Evolutionary conservation across 2,797 vertebrate genomes (phyloP).

Genomic region (Syngnathus rostellatus): DNA sequence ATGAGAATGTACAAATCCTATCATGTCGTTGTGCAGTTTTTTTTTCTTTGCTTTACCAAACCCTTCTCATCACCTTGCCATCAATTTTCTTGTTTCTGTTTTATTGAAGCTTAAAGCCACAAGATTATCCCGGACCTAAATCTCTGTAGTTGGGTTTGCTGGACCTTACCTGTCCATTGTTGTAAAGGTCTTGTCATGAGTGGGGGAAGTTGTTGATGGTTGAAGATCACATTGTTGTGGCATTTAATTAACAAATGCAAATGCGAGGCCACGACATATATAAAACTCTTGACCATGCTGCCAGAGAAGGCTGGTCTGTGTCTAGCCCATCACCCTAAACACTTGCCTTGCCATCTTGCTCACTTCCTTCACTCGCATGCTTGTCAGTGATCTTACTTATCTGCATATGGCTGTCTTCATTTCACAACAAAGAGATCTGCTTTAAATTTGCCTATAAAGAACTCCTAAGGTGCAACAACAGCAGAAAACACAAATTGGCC

Average conservation of each 20-base stretch:
- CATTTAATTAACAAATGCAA: conserved; percentile 76
- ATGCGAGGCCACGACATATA: conserved; percentile 59
- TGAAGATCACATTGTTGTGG: conserved; percentile 72
- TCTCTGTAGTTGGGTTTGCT: conserved; percentile 27
- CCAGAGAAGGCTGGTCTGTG: conserved; percentile 42
- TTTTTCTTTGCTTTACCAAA: conserved; percentile 1
- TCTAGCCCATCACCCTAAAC: conserved; percentile 29
- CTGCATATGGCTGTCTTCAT: conserved; percentile 28
- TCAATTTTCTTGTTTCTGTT: conserved; percentile 37
- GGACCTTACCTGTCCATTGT: conserved; percentile 37
- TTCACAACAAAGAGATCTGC: conserved; percentile 34
- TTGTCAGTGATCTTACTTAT: conserved; percentile 21
- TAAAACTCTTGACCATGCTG: conserved; percentile 62
- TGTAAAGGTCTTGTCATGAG: conserved; percentile 17
- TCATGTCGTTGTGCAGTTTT: conserved; percentile 12
- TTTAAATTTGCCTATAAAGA: conserved; percentile 56
- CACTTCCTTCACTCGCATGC: conserved; percentile 5
- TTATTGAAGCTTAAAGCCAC: conserved; percentile 40
- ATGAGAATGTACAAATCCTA: conserved; percentile 6
- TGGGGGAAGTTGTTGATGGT: conserved; percentile 58
- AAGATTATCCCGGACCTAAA: conserved; percentile 36
- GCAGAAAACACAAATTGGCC: conserved; percentile 63
- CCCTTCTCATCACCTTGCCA: conserved; percentile 25
- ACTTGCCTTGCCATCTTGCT: conserved; percentile 36
- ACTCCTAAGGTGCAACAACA: conserved; percentile 54